Evolutionary conservation across 2,797 vertebrate genomes (phyloP).

Genomic region (Aeoliscus strigatus): DNA sequence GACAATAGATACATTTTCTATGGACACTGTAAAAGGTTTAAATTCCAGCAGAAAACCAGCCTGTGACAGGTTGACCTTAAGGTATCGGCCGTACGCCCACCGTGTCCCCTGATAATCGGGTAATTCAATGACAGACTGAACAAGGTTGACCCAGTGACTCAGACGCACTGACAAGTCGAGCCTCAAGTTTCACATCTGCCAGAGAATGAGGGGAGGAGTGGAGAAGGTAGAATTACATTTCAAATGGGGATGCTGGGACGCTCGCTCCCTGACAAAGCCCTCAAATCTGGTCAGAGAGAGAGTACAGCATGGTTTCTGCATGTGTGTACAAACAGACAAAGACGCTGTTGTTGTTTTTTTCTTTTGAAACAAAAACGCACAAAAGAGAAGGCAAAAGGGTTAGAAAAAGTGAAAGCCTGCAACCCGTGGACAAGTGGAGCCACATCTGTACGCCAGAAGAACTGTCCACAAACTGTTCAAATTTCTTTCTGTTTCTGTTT

Average conservation of each 20-base stretch:
- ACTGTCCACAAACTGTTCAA: too few relatives aligned
- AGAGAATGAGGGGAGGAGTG: constrained; percentile 65
- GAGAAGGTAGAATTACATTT: constrained; percentile 50
- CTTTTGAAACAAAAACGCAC: not conserved
- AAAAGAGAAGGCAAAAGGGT: not conserved
- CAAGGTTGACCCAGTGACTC: constrained; percentile 56
- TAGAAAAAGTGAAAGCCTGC: too few relatives aligned
- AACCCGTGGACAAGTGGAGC: too few relatives aligned
- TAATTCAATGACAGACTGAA: constrained; percentile 51
- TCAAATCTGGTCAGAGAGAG: constrained; percentile 21
- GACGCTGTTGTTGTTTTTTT: too few relatives aligned
- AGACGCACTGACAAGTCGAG: constrained; percentile 15
- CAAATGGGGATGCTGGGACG: constrained; percentile 26
- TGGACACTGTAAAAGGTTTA: too few relatives aligned
- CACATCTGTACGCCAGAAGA: too few relatives aligned
- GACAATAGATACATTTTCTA: too few relatives aligned
- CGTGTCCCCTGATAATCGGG: constrained; percentile 27
- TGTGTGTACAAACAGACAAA: too few relatives aligned
- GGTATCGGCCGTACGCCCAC: constrained; percentile 20
- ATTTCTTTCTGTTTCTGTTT: too few relatives aligned
- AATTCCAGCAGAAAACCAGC: too few relatives aligned
- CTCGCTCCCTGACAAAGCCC: constrained; percentile 26
- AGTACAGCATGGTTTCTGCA: not conserved
- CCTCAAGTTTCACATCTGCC: constrained; percentile 62
- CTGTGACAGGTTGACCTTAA: constrained; percentile 5